phyloP scores from a whole-genome alignment of 2,888 invertebrate species.

The Pristionchus japonicus region DNA sequence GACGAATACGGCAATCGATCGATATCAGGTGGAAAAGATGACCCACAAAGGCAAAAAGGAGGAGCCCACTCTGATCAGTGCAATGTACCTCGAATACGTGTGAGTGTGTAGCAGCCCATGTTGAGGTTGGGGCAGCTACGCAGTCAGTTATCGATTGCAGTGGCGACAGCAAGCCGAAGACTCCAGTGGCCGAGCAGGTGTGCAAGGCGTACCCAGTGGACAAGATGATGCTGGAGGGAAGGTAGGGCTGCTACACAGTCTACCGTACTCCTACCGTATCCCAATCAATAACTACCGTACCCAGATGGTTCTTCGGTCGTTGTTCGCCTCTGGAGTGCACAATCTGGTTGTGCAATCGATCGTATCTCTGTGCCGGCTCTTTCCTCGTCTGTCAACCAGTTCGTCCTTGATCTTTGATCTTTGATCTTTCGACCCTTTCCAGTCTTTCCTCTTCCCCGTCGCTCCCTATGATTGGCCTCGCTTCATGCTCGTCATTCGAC shows the following conservation, averaged over 20 bases:
- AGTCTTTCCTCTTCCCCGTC: conserved; percentile 39
- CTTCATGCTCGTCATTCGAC: conserved; percentile 25
- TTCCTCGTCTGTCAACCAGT: conserved; percentile 45
- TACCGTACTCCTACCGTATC: not conserved
- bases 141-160: conserved; percentile 22
- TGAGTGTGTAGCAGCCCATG: not conserved
- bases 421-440: not conserved
- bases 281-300: too few relatives aligned
- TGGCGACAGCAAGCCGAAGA: conserved; percentile 15
- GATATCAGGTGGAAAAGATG: not conserved
- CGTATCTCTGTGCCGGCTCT: conserved; percentile 5
- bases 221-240: conserved; percentile 28
- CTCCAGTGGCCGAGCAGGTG: not conserved
- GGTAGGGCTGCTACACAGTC: conserved; percentile 4
- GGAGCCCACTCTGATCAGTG: not conserved
- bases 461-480: conserved; percentile 18
- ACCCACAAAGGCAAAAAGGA: conserved; percentile 39
- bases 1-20: not conserved
- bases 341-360: conserved; percentile 42
- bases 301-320: conserved; percentile 46
- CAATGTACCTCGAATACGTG: conserved; percentile 41
- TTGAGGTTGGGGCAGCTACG: not conserved
- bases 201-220: not conserved
- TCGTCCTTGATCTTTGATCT: not conserved
- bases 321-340: conserved; percentile 24